Percentiles rank a stretch among this genome's conserved stretches.
phyloP scores from a whole-genome alignment of 2,888 invertebrate genomes.

The Halictus ligatus region DNA sequence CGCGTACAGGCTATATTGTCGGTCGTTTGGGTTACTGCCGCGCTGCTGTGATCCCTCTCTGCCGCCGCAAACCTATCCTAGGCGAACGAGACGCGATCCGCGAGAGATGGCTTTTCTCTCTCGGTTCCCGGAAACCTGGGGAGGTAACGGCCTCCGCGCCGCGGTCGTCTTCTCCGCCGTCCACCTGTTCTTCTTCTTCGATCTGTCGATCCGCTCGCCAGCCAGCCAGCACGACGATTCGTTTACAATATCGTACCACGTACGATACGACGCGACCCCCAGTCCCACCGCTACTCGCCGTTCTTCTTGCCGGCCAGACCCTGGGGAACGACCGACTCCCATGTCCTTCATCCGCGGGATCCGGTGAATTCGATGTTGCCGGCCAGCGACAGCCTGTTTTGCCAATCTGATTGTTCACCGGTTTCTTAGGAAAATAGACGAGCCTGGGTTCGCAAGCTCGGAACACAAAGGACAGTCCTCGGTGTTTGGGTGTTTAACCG shows the following conservation, averaged over 20 bases:
- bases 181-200: slow-evolving; percentile 69
- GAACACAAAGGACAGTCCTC: background rate
- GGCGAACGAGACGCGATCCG: slow-evolving; percentile 22
- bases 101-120: slow-evolving; percentile 22
- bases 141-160: slow-evolving; percentile 68
- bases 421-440: background rate
- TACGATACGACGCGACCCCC: background rate
- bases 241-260: slow-evolving; percentile 59
- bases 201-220: slow-evolving; percentile 29
- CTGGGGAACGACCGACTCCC: background rate
- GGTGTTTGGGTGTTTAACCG: background rate
- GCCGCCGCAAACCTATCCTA: slow-evolving; percentile 51
- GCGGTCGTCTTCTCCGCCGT: slow-evolving; percentile 43
- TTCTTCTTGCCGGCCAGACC: slow-evolving; percentile 5
- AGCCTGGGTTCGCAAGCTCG: background rate
- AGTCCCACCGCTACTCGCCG: background rate
- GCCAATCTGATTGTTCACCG: background rate
- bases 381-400: background rate
- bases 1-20: slow-evolving; percentile 61
- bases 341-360: background rate
- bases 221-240: slow-evolving; percentile 49
- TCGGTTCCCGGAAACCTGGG: slow-evolving; percentile 67
- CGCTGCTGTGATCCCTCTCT: slow-evolving; percentile 28
- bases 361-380: background rate
- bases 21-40: slow-evolving; percentile 64